These are phyloP conservation scores for Musca vetustissima DNA, from an alignment of 1,140 invertebrate species.

Conservation along the genomic window DNA sequence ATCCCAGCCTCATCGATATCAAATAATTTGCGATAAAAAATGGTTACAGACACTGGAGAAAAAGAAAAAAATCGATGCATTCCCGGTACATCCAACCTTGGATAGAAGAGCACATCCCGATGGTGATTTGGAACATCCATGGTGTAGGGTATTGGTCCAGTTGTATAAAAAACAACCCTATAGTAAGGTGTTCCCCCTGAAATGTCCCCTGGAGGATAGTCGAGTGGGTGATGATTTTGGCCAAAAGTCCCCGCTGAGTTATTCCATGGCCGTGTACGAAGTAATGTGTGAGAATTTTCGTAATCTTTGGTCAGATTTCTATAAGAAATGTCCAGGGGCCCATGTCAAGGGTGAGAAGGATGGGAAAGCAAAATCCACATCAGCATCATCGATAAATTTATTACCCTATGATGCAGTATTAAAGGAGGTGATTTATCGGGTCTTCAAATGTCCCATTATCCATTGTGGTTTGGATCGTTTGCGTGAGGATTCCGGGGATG, in stretches of 20 bases:
- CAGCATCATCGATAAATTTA: slow-evolving; percentile 47
- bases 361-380: slow-evolving; percentile 43
- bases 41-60: slow-evolving; percentile 69
- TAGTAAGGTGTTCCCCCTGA: slow-evolving; percentile 69
- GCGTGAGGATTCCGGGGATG: slow-evolving; percentile 31
- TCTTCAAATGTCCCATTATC: slow-evolving; percentile 74
- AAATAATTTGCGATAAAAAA: slow-evolving; percentile 65
- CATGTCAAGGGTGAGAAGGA: slow-evolving; percentile 38
- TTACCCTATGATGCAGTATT: slow-evolving; percentile 65
- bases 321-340: slow-evolving; percentile 67
- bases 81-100: slow-evolving; percentile 52
- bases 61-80: slow-evolving; percentile 54
- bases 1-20: slow-evolving; percentile 64
- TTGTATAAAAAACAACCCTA: slow-evolving; percentile 61
- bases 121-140: slow-evolving; percentile 43
- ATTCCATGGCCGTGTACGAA: slow-evolving; percentile 76
- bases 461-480: slow-evolving; percentile 59
- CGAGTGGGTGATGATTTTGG: slow-evolving; percentile 31
- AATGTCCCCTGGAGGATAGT: slow-evolving; percentile 56
- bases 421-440: slow-evolving; percentile 68
- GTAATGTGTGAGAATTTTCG: slow-evolving; percentile 78
- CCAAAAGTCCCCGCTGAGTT: slow-evolving; percentile 65
- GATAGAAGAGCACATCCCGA: slow-evolving; percentile 51
- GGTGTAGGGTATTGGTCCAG: slow-evolving; percentile 45
- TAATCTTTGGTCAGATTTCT: slow-evolving; percentile 81